Evolutionary conservation across 1,140 invertebrate species (phyloP), one percentile per base, ranked within the genome.

Genomic region (Anoplophora glabripennis): DNA sequence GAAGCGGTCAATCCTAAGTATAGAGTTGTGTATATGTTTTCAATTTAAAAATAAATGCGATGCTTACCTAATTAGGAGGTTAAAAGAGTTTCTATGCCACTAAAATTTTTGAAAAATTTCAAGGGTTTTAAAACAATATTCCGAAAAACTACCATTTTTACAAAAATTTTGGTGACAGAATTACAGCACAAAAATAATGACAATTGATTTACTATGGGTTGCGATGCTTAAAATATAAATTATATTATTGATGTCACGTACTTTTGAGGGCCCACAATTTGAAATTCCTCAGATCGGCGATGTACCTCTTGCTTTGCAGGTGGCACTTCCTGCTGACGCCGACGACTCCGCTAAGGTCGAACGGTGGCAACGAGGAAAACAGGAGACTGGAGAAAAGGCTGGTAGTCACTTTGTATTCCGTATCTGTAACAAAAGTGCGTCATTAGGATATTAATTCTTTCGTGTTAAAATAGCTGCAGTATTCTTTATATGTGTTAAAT

Each of bases 261-360:
- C 83, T 84, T 79, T 83, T 80, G 14, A 84, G 53, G 3, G 83
- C 82, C 82, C 82, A 84, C 17, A 82, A 53, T 60, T 83, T 77
- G 56, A 83, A 70, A 7, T 76, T 69, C 10, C 79, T 70, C 14
- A 83, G 59, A 42, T 78, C 77, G 28, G 77, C 67, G 11, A 68
- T 10, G 33, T 66, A 73, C 46, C 61, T 61, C 21, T 40, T 35
- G 46, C 64, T 71, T 12, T 72, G 65, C 35, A 12, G 45, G 55
- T 62, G 53, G 40, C 71, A 73, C 56, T 63, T 33, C 3, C 8
- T 7, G 14, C 51, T 65, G 0, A 73, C 59, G 11, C 64, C 68
- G 7, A 51, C 11, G 4, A 61, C 47, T 8, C 40, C 48, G 38
- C 55, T 67, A 4, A 73, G 36, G 37, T 73, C 68, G 21, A 72